These are phyloP conservation scores for Thecocarcelia acutangulata DNA, from an alignment of 2,888 invertebrate genomes.

Conservation along the genomic window DNA sequence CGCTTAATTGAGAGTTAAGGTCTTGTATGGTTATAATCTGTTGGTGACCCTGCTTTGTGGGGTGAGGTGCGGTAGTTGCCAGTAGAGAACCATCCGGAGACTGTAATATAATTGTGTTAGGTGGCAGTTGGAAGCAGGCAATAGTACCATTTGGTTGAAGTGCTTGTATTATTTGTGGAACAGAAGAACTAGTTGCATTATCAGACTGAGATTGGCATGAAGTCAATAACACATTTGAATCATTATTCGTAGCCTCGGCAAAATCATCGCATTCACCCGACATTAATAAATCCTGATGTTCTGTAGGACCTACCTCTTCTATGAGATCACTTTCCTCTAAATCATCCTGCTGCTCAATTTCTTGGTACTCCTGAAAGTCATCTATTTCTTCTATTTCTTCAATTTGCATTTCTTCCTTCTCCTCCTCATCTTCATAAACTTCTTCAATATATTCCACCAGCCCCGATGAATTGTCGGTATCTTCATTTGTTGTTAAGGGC, in stretches of 20 bases:
- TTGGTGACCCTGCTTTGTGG: conserved; percentile 70
- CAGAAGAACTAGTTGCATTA: conserved; percentile 57
- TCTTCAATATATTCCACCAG: conserved; percentile 72
- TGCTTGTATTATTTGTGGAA: conserved; percentile 74
- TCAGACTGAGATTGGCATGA: conserved; percentile 18
- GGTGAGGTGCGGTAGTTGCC: conserved; percentile 72
- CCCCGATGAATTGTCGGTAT: conserved; percentile 63
- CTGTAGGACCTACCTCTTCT: conserved; percentile 62
- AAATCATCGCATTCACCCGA: conserved; percentile 61
- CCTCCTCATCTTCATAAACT: conserved; percentile 56
- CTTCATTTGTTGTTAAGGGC: conserved; percentile 60
- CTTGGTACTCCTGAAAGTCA: conserved; percentile 50
- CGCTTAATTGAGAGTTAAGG: conserved; percentile 69
- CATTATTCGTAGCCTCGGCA: conserved; percentile 34
- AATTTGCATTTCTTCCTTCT: conserved; percentile 43
- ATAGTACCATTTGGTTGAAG: conserved; percentile 78
- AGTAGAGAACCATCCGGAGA: conserved; percentile 77
- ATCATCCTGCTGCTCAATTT: conserved; percentile 27
- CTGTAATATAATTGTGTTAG: conserved; percentile 77
- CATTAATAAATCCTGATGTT: conserved; percentile 65
- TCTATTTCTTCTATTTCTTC: conserved; percentile 44
- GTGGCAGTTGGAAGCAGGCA: conserved; percentile 77
- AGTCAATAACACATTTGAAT: conserved; percentile 41
- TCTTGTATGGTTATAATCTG: conserved; percentile 76
- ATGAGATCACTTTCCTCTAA: conserved; percentile 62